phyloP scores from a whole-genome alignment of 1,140 invertebrate species.

The Laupala kohalensis region DNA sequence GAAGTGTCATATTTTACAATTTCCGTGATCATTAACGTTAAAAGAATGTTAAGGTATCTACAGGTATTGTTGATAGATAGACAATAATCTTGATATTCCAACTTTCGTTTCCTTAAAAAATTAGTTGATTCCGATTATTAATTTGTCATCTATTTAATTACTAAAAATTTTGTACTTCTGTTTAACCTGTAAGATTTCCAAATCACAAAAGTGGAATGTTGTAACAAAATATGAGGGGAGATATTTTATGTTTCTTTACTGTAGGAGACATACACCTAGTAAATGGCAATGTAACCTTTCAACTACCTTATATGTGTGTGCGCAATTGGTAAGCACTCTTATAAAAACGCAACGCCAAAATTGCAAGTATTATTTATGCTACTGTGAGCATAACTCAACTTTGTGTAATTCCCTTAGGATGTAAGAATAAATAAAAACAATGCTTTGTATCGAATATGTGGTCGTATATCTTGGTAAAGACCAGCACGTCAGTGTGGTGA shows the following conservation, averaged over 20 bases:
- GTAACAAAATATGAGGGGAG: background rate
- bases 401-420: background rate
- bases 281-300: background rate
- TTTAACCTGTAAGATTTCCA: background rate
- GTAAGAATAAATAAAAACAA: too few species aligned
- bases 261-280: background rate
- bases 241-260: background rate
- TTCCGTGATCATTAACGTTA: conserved; percentile 3
- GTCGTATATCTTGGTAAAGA: background rate
- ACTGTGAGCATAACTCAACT: background rate
- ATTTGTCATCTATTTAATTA: too few species aligned
- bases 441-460: background rate
- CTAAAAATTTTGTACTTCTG: background rate
- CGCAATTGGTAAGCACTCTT: background rate
- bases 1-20: background rate
- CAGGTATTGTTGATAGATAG: conserved; percentile 7
- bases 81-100: conserved; percentile 5
- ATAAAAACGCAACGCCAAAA: background rate
- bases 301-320: background rate
- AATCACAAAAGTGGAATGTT: background rate
- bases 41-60: background rate
- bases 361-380: background rate
- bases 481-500: background rate
- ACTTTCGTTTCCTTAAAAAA: background rate
- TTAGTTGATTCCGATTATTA: background rate